phyloP scores from a whole-genome alignment of 1,140 invertebrate genomes.

The Cydia pomonella region DNA sequence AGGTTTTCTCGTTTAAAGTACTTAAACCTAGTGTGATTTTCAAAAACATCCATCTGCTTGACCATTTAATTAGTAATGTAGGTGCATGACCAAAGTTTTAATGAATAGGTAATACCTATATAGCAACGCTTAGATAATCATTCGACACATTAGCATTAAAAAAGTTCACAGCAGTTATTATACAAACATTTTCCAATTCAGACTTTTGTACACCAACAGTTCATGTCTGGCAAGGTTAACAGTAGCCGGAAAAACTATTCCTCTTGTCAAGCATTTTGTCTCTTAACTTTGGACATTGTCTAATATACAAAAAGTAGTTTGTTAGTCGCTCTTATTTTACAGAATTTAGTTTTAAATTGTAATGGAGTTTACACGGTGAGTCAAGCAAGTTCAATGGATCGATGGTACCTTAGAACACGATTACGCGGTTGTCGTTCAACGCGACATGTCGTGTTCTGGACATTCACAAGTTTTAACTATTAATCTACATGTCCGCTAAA shows the following conservation, averaged over 20 bases:
- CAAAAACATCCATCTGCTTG: no score
- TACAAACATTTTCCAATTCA: background rate
- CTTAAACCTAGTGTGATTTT: no score
- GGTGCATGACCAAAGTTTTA: background rate
- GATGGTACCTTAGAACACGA: background rate
- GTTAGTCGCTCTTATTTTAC: background rate
- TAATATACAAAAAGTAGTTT: background rate
- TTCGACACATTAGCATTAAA: background rate
- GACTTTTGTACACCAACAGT: background rate
- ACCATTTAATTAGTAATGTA: no score
- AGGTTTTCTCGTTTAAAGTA: no score
- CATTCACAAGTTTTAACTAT: background rate
- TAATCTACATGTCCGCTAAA: constrained; percentile 11
- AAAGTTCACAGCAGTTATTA: background rate
- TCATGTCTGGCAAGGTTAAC: constrained; percentile 1
- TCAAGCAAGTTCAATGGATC: constrained; percentile 28
- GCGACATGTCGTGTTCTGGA: constrained; percentile 4
- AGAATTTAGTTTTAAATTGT: background rate
- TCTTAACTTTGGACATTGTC: background rate
- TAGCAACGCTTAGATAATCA: background rate
- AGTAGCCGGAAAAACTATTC: background rate
- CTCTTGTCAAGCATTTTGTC: background rate
- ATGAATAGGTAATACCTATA: background rate
- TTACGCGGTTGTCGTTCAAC: background rate
- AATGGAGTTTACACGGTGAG: constrained; percentile 1